Evolutionary conservation across 2,113 vertebrate species (phyloP), one percentile per base, ranked within the genome.

Genomic region (Lepisosteus osseus): DNA sequence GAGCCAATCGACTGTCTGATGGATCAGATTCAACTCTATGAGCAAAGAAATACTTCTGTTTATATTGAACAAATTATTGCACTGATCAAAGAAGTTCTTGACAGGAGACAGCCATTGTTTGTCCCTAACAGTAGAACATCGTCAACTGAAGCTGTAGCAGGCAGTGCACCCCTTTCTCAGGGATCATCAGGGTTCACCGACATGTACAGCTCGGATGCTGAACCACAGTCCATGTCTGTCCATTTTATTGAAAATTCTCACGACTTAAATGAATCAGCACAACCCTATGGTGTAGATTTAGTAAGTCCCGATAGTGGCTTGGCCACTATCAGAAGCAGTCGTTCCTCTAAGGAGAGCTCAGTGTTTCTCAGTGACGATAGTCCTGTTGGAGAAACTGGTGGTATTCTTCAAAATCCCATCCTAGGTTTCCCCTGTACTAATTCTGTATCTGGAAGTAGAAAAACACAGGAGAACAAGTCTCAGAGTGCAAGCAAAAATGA

Each of bases 281-380:
- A 87, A 83, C 93, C 84, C 55, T 90, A 87, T 3, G 88, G 85
- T 73, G 94, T 89, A 29, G 96, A 97, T 74, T 91, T 95, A 2
- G 92, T 96, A 43, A 98, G 96, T 78, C 96, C 95, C 14, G 96
- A 98, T 41, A 98, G 96, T 3, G 96, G 96, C 3, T 77, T 97
- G 85, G 96, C 93, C 82, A 98, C 95, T 17, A 95, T 97, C 72
- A 91, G 96, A 80, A 98, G 96, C 80, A 96, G 95, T 72, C 92
- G 96, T 5, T 97, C 96, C 29, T 97, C 95, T 59, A 98, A 98
- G 67, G 95, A 97, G 81, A 96, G 96, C 73, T 98, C 95, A 0
- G 95, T 97, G 81, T 97, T 97, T 71, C 95, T 98, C 40, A 98
- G 96, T 79, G 96, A 98, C 65, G 96, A 98, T 41, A 98, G 96